Evolutionary conservation across 1,140 invertebrate genomes (phyloP), one percentile per base, ranked within the genome.

Genomic region (Aricia agestis): DNA sequence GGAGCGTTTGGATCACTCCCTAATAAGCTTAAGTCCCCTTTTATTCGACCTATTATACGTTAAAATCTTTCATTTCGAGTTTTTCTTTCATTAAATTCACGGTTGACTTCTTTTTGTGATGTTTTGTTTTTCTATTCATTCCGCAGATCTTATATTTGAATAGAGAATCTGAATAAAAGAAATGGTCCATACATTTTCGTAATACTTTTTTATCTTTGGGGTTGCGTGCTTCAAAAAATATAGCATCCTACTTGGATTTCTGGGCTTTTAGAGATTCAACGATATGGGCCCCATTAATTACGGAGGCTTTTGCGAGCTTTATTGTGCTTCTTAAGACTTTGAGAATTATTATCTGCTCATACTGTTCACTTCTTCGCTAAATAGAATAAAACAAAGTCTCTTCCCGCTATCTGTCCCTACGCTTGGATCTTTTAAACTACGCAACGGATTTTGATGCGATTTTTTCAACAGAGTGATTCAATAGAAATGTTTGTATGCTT

Each of bases 11-110:
- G 73, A 69, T 76, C 76, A 72, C 75, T 74, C 72, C 75, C 76
- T 86, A 82, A 85, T 85, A 85, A 84, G 81, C 79, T 85, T 85
- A 79, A 74, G 70, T 71, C 71, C 59, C 59, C 59, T 72, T 71
- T 66, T 75, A 75, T 80, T 79, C 76, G 72, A 78, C 79, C 74
- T 76, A 79, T 63, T 63, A 63, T 63, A 79, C 78, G 75, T 78
- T 78, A 81, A 80, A 81, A 76, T 77, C 77, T 72, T 74, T 68
- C 59, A 42, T 58, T 63, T 63, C 66, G 68, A 71, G 70, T 68
- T 68, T 75, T 81, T 80, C 77, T 76, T 81, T 78, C 67, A 77
- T 79, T 77, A 76, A 73, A 65, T 78, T 81, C 66, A 71, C 74
- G 63, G 72, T 42, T 32, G 72, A 78, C 76, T 76, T 73, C 72